These are phyloP conservation scores for Botia kubotai DNA, from an alignment of 2,797 vertebrate species.

Conservation along the genomic window DNA sequence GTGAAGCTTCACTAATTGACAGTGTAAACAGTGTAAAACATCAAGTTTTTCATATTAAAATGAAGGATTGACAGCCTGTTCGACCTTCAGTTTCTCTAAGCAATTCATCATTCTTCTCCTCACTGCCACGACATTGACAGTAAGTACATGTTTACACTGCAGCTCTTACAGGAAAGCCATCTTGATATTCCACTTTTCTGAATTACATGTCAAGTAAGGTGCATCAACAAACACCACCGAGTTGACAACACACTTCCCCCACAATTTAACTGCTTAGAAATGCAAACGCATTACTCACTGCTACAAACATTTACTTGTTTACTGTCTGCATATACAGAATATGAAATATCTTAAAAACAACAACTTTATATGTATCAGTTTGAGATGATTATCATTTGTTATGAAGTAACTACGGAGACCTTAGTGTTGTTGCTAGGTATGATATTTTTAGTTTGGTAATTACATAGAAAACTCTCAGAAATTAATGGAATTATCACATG, in stretches of 20 bases:
- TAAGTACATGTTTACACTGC: slow-evolving; percentile 10
- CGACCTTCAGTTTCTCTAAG: slow-evolving; percentile 26
- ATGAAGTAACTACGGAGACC: not conserved
- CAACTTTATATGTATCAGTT: not conserved
- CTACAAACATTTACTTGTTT: not conserved
- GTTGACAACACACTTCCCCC: not conserved
- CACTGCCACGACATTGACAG: slow-evolving; percentile 20
- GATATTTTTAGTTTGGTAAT: slow-evolving; percentile 5
- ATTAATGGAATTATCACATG: slow-evolving; percentile 10
- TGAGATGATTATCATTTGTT: not conserved
- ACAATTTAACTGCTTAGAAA: not conserved
- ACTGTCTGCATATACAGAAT: not conserved
- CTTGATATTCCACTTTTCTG: slow-evolving; percentile 31
- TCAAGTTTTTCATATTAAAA: slow-evolving; percentile 28
- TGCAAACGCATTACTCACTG: not conserved
- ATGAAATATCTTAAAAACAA: no score
- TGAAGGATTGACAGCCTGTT: slow-evolving; percentile 28
- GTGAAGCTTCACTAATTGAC: slow-evolving; percentile 44
- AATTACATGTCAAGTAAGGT: slow-evolving; percentile 38
- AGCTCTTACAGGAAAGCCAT: slow-evolving; percentile 26
- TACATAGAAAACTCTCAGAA: not conserved
- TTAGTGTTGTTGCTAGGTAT: not conserved
- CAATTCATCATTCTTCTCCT: slow-evolving; percentile 57
- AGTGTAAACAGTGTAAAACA: slow-evolving; percentile 35
- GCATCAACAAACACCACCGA: not conserved